Base-by-base conservation (phyloP, 2,888 invertebrate genomes). In the Tetropium fuscum region DNA sequence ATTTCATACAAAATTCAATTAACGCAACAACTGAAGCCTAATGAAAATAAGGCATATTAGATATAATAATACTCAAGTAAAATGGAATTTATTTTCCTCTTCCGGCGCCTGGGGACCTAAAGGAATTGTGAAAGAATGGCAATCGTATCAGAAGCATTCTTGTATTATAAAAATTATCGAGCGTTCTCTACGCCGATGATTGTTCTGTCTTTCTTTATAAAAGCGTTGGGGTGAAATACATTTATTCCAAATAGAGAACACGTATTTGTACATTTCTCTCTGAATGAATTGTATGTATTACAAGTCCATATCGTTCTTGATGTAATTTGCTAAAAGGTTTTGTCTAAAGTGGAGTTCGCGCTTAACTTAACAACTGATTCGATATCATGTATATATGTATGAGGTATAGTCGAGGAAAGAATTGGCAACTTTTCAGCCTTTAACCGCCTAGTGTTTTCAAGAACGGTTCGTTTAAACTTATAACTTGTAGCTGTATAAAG, bases 251-350 rank as follows among this genome's bases (percentile, higher is more conserved):
- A 66, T 64, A 58, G 64, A 43, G 51, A 66, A 69, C 62, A 61
- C 65, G 64, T 63, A 71, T 68, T 63, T 67, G 61, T 63, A 63
- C 69, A 65, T 71, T 65, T 66, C 67, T 61, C 60, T 56, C 70
- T 64, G 76, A 75, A 78, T 75, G 77, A 75, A 79, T 77, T 74
- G 80, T 76, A 79, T 63, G 63, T 63, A 66, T 69, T 66, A 69
- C 69, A 67, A 66, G 66, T 68, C 67, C 69, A 66, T 69, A 68
- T 68, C 63, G 64, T 65, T 71, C 67, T 70, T 62, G 76, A 78
- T 77, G 79, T 78, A 82, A 82, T 82, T 81, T 80, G 78, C 81
- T 82, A 82, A 82, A 82, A 82, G 82, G 80, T 81, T 82, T 81
- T 77, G 80, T 80, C 78, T 80, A 80, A 80, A 81, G 81, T 81